Conservation (phyloP, 2,888 invertebrate genomes). For the Trypoxylon attenuatum region DNA sequence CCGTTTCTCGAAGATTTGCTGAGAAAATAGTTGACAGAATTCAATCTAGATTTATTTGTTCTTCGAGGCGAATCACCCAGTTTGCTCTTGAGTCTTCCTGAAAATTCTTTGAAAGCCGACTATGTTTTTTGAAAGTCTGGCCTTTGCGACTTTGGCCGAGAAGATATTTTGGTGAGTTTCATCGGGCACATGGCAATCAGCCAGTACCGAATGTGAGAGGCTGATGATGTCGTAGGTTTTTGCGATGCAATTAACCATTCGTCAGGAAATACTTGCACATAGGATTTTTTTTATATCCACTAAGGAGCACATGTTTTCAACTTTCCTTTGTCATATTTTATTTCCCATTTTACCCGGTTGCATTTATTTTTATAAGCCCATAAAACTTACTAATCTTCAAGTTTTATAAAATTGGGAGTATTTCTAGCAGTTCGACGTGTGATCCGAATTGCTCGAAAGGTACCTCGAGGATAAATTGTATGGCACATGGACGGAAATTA, state of each 20-base stretch:
- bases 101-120: conserved; percentile 4
- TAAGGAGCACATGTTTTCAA: neutral
- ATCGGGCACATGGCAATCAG: conserved; percentile 54
- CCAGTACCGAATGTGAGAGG: conserved; percentile 46
- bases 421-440: no score
- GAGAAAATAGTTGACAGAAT: no score
- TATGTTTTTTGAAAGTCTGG: conserved; percentile 46
- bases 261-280: conserved; percentile 9
- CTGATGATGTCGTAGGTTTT: conserved; percentile 18
- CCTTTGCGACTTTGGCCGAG: conserved; percentile 58
- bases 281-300: neutral
- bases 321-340: no score
- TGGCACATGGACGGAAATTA: no score
- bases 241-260: conserved; percentile 4
- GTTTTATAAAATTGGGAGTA: no score
- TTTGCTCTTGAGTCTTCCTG: neutral
- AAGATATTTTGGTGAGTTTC: conserved; percentile 55
- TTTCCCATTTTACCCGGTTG: no score
- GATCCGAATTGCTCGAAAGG: no score
- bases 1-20: no score
- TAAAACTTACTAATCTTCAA: no score
- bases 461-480: no score
- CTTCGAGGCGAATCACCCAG: neutral
- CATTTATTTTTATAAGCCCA: no score
- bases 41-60: neutral